Evolutionary conservation across 2,113 vertebrate genomes (phyloP).

Genomic region (Cathartes aura): DNA sequence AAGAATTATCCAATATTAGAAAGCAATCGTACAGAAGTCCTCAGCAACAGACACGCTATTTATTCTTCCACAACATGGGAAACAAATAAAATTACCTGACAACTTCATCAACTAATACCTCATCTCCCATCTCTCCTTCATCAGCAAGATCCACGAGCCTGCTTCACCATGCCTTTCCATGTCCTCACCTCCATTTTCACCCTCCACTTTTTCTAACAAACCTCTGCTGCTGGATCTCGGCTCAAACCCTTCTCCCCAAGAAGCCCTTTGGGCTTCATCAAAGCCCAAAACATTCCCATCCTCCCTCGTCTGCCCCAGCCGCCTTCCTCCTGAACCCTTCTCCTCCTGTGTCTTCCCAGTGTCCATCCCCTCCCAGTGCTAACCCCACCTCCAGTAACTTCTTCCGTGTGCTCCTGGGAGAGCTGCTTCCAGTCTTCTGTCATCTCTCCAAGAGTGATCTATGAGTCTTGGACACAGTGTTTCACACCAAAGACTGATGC

Average conservation of each 20-base stretch:
- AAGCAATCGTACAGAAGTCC: not conserved
- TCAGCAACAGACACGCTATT: not conserved
- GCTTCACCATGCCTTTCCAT: not conserved
- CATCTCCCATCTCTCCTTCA: not conserved
- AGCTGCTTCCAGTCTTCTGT: not conserved
- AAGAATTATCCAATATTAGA: not conserved
- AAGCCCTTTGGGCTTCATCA: not conserved
- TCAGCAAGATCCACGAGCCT: not conserved
- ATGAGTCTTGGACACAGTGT: rapidly evolving
- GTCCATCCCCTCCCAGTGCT: not conserved
- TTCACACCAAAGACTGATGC: not conserved
- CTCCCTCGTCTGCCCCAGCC: not conserved
- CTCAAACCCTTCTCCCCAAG: not conserved
- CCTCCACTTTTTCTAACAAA: not conserved
- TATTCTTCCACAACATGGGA: not conserved
- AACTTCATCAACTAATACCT: not conserved
- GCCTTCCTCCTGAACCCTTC: not conserved
- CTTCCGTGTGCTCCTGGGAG: not conserved
- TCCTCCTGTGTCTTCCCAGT: not conserved
- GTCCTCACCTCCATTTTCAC: not conserved
- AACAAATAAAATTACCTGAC: not conserved
- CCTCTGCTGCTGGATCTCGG: not conserved
- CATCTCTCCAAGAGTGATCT: not conserved
- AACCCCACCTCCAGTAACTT: not conserved
- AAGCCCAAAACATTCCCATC: not conserved